Conservation (phyloP, 2,113 vertebrate species). For the Thunnus thynnus region DNA sequence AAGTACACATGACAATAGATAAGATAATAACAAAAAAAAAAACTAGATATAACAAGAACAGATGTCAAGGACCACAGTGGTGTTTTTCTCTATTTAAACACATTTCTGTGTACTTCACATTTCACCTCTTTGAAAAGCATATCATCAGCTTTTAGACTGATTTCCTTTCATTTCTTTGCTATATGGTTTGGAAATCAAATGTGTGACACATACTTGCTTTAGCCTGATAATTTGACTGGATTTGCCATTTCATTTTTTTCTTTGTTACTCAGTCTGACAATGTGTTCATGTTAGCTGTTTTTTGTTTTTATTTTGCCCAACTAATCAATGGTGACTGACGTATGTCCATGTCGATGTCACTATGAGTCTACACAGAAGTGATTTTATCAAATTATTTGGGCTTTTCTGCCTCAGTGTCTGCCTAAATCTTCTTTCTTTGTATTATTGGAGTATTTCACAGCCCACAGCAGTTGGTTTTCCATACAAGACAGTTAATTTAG, state of each 20-base stretch:
- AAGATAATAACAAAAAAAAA: background rate
- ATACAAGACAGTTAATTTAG: no score
- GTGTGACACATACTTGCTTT: background rate
- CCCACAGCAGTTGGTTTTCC: no score
- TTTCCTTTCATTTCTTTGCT: background rate
- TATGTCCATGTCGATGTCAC: no score
- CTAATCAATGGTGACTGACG: background rate
- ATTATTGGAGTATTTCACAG: no score
- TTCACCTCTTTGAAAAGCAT: background rate
- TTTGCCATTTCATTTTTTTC: background rate
- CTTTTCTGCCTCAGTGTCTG: no score
- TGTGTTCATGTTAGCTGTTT: background rate
- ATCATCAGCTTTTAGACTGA: background rate
- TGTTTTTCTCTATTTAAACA: background rate
- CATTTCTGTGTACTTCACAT: background rate
- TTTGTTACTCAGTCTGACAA: background rate
- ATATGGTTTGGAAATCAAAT: background rate
- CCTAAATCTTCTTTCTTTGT: no score
- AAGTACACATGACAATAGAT: constrained; percentile 31
- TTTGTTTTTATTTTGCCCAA: background rate
- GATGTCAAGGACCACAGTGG: background rate
- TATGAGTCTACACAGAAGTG: no score
- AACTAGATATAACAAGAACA: background rate
- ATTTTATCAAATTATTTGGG: no score
- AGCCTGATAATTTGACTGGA: background rate